phyloP scores from a whole-genome alignment of 2,797 vertebrate genomes.

The Anableps anableps region DNA sequence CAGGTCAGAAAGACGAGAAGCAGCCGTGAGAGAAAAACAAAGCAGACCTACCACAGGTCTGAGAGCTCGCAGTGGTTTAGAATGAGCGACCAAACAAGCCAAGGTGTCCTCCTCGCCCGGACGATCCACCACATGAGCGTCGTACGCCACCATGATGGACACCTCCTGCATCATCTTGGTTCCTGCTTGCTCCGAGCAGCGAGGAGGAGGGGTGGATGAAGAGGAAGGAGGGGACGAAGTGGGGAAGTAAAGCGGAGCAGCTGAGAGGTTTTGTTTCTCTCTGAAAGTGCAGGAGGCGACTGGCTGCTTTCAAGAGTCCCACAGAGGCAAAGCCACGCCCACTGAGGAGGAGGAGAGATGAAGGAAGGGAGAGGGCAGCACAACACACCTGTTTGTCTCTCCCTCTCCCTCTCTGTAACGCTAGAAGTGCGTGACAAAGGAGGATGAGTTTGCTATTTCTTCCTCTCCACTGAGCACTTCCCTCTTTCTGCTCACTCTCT shows the following conservation, averaged over 20 bases:
- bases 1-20: neutral
- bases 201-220: constrained; percentile 35
- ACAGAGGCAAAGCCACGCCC: constrained; percentile 65
- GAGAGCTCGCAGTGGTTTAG: constrained; percentile 90
- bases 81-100: constrained; percentile 89
- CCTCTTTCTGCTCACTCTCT: constrained; percentile 2
- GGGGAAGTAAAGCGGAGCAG: constrained; percentile 33
- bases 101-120: constrained; percentile 91
- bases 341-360: constrained; percentile 42
- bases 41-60: constrained; percentile 89
- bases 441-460: constrained; percentile 65
- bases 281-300: constrained; percentile 50
- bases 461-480: constrained; percentile 37
- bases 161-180: constrained; percentile 98
- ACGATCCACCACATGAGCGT: constrained; percentile 95
- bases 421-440: constrained; percentile 61
- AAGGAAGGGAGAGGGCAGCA: constrained; percentile 41
- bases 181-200: constrained; percentile 29
- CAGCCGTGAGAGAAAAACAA: neutral
- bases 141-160: constrained; percentile 94
- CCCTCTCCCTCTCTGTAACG: constrained; percentile 53
- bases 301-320: constrained; percentile 67
- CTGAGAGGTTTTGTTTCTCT: constrained; percentile 63
- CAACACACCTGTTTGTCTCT: constrained; percentile 79
- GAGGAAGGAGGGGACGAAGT: constrained; percentile 20